A percentile compares a stretch with the other conserved stretches of the same genome.
phyloP scores from a whole-genome alignment of 2,113 vertebrate genomes.

The Sorex araneus region DNA sequence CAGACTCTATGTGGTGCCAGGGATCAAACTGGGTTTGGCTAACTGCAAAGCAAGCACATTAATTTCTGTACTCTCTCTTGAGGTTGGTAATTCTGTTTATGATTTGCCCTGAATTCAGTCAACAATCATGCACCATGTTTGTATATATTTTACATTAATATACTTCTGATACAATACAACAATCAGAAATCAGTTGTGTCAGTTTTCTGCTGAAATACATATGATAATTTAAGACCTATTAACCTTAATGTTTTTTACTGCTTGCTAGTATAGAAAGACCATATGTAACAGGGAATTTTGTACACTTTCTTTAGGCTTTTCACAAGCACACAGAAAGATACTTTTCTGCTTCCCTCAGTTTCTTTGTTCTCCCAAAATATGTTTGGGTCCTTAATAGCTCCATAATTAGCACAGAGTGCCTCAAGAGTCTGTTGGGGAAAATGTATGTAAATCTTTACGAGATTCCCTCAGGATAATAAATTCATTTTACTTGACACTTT shows the following conservation, averaged over 20 bases:
- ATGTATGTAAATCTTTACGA: not conserved
- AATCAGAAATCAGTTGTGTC: not conserved
- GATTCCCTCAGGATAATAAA: not conserved
- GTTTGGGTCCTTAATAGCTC: not conserved
- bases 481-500: conserved; percentile 27
- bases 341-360: not conserved
- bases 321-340: not conserved
- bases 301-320: conserved; percentile 3
- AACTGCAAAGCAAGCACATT: no score
- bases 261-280: conserved; percentile 16
- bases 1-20: no score
- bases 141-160: not conserved
- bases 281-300: not conserved
- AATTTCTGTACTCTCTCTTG: no score
- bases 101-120: conserved; percentile 22
- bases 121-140: not conserved
- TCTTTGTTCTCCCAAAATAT: conserved; percentile 22
- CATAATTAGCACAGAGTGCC: conserved; percentile 11
- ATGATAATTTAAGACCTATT: not conserved
- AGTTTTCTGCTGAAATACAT: conserved; percentile 9
- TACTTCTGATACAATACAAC: conserved; percentile 12
- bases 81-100: not conserved
- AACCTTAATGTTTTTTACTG: not conserved
- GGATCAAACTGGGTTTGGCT: no score
- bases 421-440: not conserved